Evolutionary conservation across 2,888 invertebrate genomes (phyloP), one percentile per base, ranked within the genome.

Genomic region (Mylabris sibirica): DNA sequence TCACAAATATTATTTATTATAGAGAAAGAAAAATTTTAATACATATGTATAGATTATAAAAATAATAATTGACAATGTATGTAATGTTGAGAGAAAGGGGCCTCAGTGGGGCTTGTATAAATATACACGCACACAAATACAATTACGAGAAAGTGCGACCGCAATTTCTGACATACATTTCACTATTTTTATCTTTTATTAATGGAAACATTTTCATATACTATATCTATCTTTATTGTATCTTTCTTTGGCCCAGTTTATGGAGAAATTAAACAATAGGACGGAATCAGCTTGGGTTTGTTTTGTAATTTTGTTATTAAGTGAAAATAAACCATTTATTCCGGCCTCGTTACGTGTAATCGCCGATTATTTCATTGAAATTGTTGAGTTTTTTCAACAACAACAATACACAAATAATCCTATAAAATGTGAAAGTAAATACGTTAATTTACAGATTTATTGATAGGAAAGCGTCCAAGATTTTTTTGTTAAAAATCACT

Each of bases 211-310:
- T 74, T 74, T 75, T 73, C 75, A 26, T 57, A 57, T 57, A 68
- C 71, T 77, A 73, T 72, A 67, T 71, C 74, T 66, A 67, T 78
- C 77, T 79, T 76, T 76, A 76, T 79, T 77, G 70, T 72, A 77
- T 83, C 83, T 84, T 84, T 84, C 84, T 84, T 83, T 80, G 83
- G 78, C 84, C 84, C 77, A 82, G 78, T 80, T 83, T 77, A 67
- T 66, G 79, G 84, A 81, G 83, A 83, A 84, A 84, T 83, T 83
- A 80, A 81, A 81, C 79, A 78, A 76, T 76, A 75, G 67, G 59
- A 59, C 63, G 63, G 65, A 70, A 68, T 67, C 67, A 59, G 26
- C 8, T 30, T 24, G 49, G 66, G 63, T 69, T 69, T 69, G 69
- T 69, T 69, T 69, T 67, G 63, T 68, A 67, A 67, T 70, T 70